Percentiles rank a stretch among this genome's conserved stretches.
These are phyloP conservation scores for Xestia ashworthii DNA, from an alignment of 2,888 invertebrate species.

Conservation along the genomic window DNA sequence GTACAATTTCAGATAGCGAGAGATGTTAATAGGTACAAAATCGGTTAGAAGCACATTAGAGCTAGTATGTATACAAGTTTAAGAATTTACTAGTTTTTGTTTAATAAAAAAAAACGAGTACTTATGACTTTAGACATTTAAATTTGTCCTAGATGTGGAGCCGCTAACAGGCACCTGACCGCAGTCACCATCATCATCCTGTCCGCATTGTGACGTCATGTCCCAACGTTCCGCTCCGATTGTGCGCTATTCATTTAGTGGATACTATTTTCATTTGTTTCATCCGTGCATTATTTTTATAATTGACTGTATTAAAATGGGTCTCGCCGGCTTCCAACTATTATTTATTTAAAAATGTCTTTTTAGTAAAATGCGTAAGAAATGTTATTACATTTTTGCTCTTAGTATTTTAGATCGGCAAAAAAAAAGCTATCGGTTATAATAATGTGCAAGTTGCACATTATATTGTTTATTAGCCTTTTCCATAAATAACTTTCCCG, in stretches of 20 bases:
- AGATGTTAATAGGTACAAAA: not conserved
- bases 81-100: not conserved
- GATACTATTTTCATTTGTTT: not conserved
- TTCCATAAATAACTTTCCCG: too few species aligned
- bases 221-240: not conserved
- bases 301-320: too few species aligned
- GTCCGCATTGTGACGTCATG: not conserved
- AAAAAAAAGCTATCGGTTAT: too few species aligned
- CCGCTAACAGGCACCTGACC: not conserved
- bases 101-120: not conserved
- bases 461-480: too few species aligned
- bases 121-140: not conserved
- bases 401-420: too few species aligned
- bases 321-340: too few species aligned
- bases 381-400: too few species aligned
- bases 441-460: too few species aligned
- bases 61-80: not conserved
- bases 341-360: too few species aligned
- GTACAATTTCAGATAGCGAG: conserved; percentile 19
- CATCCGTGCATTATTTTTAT: not conserved
- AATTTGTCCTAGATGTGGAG: not conserved
- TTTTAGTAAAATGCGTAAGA: too few species aligned
- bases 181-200: not conserved
- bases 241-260: not conserved
- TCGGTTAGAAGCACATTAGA: not conserved